Conservation (phyloP, 2,797 vertebrate genomes). For the Aulostomus chinensis region DNA sequence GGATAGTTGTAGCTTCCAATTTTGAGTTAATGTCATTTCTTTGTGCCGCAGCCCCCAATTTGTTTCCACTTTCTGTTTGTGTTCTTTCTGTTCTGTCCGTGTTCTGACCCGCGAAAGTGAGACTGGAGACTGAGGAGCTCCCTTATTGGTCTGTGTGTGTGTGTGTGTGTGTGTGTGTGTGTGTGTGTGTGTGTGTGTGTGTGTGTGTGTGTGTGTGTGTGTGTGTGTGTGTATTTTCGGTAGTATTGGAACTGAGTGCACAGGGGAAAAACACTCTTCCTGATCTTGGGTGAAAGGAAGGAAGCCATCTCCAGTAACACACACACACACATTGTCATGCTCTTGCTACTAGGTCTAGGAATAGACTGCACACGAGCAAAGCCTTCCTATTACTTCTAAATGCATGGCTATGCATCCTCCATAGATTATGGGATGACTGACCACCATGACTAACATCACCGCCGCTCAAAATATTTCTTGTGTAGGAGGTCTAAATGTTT, state of each 20-base stretch:
- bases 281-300: constrained; percentile 60
- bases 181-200: constrained; percentile 1
- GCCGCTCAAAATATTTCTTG: constrained; percentile 41
- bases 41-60: no score
- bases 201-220: not conserved
- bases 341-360: constrained; percentile 53
- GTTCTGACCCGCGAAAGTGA: no score
- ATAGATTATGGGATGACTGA: constrained; percentile 55
- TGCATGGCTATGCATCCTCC: constrained; percentile 27
- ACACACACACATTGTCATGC: constrained; percentile 37
- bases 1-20: no score
- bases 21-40: no score
- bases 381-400: constrained; percentile 48
- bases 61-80: no score
- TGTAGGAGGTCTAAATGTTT: constrained; percentile 41
- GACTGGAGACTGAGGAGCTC: no score
- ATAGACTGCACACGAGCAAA: constrained; percentile 51
- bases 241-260: constrained; percentile 19
- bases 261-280: constrained; percentile 56
- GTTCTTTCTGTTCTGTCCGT: no score
- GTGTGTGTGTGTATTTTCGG: constrained; percentile 9
- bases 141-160: no score
- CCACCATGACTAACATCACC: constrained; percentile 48
- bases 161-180: no score
- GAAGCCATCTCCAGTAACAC: constrained; percentile 59